Percentiles rank a stretch among this genome's conserved stretches.
These are phyloP conservation scores for Lindbergichthys nudifrons DNA, from an alignment of 2,797 vertebrate genomes.

Conservation along the genomic window DNA sequence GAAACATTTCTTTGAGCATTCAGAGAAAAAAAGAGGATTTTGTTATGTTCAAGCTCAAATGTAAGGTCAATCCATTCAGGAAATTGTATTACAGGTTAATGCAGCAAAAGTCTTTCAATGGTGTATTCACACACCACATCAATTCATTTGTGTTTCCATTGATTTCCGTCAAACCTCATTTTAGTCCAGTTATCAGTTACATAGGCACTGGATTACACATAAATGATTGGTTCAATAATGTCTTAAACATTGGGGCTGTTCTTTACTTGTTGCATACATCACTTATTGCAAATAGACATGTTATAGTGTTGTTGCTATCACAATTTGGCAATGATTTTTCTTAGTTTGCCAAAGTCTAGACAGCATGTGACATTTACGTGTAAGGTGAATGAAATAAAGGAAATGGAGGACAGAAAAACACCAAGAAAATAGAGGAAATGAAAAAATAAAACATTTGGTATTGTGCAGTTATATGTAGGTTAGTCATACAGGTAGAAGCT, in stretches of 20 bases:
- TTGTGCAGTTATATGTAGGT: conserved; percentile 56
- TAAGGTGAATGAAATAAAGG: neutral
- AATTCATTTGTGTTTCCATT: neutral
- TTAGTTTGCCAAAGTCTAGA: neutral
- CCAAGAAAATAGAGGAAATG: neutral
- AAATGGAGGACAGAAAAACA: conserved; percentile 9
- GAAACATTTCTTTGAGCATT: neutral
- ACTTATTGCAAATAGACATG: neutral
- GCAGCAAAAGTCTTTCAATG: neutral
- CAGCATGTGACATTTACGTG: conserved; percentile 2
- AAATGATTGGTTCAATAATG: neutral
- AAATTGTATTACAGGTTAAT: neutral
- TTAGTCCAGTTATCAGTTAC: neutral
- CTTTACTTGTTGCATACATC: neutral
- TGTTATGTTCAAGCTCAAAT: neutral
- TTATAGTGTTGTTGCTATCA: neutral
- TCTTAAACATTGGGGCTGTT: neutral
- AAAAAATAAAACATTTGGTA: conserved; percentile 19
- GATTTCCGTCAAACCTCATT: conserved; percentile 5
- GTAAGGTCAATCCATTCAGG: neutral
- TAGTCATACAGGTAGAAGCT: conserved; percentile 51
- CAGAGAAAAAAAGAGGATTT: neutral
- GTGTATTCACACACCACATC: neutral
- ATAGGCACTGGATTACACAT: neutral
- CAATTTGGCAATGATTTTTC: conserved; percentile 1